These are phyloP conservation scores for Drosophila paranaensis DNA, from an alignment of 2,888 invertebrate genomes.

Conservation along the genomic window DNA sequence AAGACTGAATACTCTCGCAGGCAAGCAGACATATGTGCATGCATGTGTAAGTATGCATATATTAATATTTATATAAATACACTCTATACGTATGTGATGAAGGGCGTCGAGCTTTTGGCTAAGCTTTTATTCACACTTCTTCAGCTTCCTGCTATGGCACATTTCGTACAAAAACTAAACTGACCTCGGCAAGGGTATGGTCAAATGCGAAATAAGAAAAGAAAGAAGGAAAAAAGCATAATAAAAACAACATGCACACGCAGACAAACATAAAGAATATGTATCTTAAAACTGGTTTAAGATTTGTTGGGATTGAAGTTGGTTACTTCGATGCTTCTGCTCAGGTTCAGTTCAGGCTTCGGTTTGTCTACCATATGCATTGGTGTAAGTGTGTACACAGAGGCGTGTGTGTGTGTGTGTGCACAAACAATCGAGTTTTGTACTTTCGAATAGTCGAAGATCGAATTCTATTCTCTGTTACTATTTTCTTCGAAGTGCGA, in stretches of 20 bases:
- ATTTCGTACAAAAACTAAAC: not conserved
- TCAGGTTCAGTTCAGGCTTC: conserved; percentile 37
- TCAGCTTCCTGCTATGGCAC: not conserved
- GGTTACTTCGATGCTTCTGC: conserved; percentile 61
- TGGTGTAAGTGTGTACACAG: not conserved
- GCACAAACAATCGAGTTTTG: conserved; percentile 48
- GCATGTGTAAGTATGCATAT: not conserved
- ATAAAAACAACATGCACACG: conserved; percentile 37
- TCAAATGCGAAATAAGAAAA: conserved; percentile 63
- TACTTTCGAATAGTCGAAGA: conserved; percentile 70
- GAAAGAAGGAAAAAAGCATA: conserved; percentile 38
- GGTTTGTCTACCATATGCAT: conserved; percentile 38
- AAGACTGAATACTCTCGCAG: not conserved
- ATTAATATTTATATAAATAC: not conserved
- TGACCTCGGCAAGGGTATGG: conserved; percentile 21
- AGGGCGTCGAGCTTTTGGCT: not conserved
- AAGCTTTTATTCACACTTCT: not conserved
- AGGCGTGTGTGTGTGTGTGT: conserved; percentile 9
- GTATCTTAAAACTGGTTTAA: conserved; percentile 77
- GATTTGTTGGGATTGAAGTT: conserved; percentile 73
- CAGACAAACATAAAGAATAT: conserved; percentile 60
- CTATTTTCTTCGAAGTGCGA: conserved; percentile 33
- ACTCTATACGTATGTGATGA: not conserved
- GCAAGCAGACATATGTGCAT: not conserved
- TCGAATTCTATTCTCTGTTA: conserved; percentile 46